A percentile compares a stretch with the other conserved stretches of the same genome.
phyloP scores from a whole-genome alignment of 2,797 vertebrate genomes.

The Chrysolophus pictus region DNA sequence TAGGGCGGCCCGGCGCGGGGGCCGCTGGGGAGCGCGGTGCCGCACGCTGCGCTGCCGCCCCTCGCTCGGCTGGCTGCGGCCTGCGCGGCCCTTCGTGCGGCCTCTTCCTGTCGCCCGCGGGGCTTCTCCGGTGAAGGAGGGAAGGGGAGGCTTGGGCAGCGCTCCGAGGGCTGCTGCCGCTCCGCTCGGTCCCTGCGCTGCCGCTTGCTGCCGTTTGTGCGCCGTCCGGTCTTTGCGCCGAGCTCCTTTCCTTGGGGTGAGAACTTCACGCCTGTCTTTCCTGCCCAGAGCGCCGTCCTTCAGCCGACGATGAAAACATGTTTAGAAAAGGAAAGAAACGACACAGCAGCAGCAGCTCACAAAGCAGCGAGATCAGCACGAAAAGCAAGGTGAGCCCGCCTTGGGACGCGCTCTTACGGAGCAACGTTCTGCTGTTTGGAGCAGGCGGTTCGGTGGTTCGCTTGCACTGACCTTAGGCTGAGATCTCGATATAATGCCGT shows the following conservation, averaged over 20 bases:
- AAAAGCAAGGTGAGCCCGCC: slow-evolving; percentile 92
- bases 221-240: background rate
- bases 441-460: background rate
- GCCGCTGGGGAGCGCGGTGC: background rate
- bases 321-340: slow-evolving; percentile 98
- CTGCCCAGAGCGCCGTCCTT: slow-evolving; percentile 48
- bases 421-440: background rate
- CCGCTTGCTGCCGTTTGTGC: no score
- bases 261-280: background rate
- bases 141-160: background rate
- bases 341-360: slow-evolving; percentile 98
- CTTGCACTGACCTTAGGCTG: background rate
- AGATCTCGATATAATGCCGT: background rate
- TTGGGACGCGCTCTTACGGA: background rate
- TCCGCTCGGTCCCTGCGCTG: no score
- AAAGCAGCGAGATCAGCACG: slow-evolving; percentile 98
- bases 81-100: no score
- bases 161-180: no score
- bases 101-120: no score
- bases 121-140: no score
- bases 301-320: slow-evolving; percentile 85
- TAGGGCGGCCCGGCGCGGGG: no score
- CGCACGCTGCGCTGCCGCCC: no score
- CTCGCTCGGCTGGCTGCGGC: no score
- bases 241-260: background rate